Percentiles rank a stretch among this genome's conserved stretches.
Conservation (phyloP, 2,113 vertebrate genomes). For the Cyphomyrus discorhynchus region DNA sequence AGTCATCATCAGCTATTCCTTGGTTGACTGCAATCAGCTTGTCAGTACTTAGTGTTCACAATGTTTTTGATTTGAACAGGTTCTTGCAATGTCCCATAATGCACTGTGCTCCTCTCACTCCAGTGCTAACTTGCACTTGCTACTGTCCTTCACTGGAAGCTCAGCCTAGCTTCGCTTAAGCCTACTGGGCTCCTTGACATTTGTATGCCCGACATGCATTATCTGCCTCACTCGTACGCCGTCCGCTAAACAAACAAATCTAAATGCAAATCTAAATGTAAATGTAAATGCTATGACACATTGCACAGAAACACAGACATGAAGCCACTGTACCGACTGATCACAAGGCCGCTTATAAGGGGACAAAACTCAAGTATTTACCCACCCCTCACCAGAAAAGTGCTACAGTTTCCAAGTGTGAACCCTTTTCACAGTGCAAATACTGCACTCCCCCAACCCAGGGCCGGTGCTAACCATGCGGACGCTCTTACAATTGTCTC, state of each 20-base stretch:
- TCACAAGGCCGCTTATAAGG: not conserved
- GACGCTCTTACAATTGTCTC: not conserved
- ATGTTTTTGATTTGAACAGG: not conserved
- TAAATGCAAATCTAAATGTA: not conserved
- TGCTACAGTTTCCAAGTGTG: not conserved
- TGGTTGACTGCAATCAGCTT: not conserved
- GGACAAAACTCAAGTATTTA: not conserved
- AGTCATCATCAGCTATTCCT: not conserved
- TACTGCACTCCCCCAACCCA: not conserved
- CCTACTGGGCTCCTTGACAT: not conserved
- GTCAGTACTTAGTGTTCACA: not conserved
- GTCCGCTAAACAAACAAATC: not conserved
- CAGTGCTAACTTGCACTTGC: not conserved
- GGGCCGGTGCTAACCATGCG: not conserved
- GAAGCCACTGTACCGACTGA: not conserved
- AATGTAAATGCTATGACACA: not conserved
- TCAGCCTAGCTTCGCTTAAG: not conserved
- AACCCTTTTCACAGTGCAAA: not conserved
- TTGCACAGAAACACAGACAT: not conserved
- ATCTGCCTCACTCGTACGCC: not conserved
- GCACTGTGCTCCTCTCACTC: not conserved
- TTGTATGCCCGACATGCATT: not conserved
- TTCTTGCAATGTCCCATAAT: not conserved
- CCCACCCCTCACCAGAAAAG: not conserved
- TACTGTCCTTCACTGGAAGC: not conserved